phyloP scores from a whole-genome alignment of 2,888 invertebrate species.

The Axea sp. region DNA sequence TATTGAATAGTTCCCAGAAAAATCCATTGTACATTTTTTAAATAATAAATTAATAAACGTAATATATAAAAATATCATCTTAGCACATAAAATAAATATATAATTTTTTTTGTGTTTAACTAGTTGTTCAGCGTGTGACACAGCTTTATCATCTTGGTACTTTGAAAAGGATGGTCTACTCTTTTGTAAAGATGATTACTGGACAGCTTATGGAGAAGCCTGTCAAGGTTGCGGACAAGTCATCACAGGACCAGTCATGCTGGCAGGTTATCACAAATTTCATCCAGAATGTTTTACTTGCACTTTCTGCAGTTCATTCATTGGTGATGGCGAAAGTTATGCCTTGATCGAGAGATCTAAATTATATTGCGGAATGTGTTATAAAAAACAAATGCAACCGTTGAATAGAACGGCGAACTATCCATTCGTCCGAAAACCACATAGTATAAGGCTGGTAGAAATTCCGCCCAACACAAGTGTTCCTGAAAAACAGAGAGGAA shows the following conservation, averaged over 20 bases:
- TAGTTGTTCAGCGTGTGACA: constrained; percentile 94
- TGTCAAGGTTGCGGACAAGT: constrained; percentile 94
- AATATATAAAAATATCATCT: no score
- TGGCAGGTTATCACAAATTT: constrained; percentile 96
- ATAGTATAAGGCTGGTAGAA: constrained; percentile 91
- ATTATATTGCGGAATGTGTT: constrained; percentile 91
- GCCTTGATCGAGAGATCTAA: constrained; percentile 94
- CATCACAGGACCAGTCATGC: constrained; percentile 94
- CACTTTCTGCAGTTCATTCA: constrained; percentile 88
- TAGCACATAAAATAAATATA: not conserved
- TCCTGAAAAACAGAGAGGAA: constrained; percentile 82
- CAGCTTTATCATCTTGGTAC: constrained; percentile 93
- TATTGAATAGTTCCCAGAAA: no score
- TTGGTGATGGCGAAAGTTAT: constrained; percentile 95
- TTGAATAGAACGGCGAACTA: constrained; percentile 81
- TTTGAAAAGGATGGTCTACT: constrained; percentile 94
- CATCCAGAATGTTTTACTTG: constrained; percentile 98
- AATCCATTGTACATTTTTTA: no score
- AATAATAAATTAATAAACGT: no score
- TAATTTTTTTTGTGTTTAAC: constrained; percentile 49
- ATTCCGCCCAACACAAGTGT: constrained; percentile 83
- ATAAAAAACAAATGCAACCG: constrained; percentile 86
- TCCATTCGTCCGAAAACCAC: constrained; percentile 82
- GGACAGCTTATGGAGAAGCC: constrained; percentile 91
- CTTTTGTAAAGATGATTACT: constrained; percentile 94